Percentiles rank a stretch among this genome's conserved stretches.
Evolutionary conservation across 2,888 invertebrate species (phyloP).

Genomic region (Toxonevra muliebris): DNA sequence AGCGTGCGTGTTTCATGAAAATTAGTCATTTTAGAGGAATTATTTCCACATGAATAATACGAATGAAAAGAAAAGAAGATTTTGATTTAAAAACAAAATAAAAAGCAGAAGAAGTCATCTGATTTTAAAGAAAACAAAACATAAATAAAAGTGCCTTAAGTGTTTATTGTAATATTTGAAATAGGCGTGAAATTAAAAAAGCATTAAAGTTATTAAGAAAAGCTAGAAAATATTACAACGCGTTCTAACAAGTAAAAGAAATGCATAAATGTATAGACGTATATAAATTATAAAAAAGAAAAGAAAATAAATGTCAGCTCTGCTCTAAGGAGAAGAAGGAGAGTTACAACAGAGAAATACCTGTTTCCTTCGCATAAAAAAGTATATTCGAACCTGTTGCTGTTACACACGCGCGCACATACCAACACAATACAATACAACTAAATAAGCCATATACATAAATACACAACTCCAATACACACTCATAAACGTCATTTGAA

Average conservation of each 20-base stretch:
- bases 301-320: constrained; percentile 11
- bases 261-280: not conserved
- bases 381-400: constrained; percentile 39
- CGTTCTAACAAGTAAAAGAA: too few species aligned
- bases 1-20: constrained; percentile 19
- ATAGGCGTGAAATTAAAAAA: not conserved
- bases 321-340: too few species aligned
- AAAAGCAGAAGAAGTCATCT: not conserved
- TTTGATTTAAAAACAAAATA: not conserved
- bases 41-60: not conserved
- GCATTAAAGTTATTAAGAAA: not conserved
- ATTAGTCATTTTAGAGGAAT: constrained; percentile 26
- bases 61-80: not conserved
- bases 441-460: constrained; percentile 1
- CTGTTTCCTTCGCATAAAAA: constrained; percentile 27
- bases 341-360: too few species aligned
- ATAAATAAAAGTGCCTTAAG: not conserved
- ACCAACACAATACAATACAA: not conserved
- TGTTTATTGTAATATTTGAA: not conserved
- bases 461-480: constrained; percentile 19
- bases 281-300: not conserved
- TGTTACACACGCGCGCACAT: constrained; percentile 5
- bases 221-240: too few species aligned
- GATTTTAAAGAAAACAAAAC: not conserved
- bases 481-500: constrained; percentile 6